Percentiles rank a stretch among this genome's conserved stretches.
phyloP scores from a whole-genome alignment of 2,113 vertebrate genomes.

The Tapirus terrestris region DNA sequence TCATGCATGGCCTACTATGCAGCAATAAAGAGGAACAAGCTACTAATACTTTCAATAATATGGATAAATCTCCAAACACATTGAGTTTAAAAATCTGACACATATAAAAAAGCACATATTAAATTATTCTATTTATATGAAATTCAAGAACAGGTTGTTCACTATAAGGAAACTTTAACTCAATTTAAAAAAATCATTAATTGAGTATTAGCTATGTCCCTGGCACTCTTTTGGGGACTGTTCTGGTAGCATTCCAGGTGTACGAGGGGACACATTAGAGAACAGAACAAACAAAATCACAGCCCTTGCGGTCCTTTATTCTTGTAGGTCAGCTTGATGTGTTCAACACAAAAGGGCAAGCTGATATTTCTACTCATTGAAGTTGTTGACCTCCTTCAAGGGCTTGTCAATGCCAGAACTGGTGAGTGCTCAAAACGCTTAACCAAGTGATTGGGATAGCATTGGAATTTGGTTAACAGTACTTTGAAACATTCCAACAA shows the following conservation, averaged over 20 bases:
- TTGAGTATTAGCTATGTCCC: neutral
- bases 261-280: neutral
- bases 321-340: neutral
- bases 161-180: neutral
- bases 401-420: neutral
- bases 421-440: neutral
- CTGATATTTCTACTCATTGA: neutral
- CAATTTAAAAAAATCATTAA: neutral
- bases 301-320: neutral
- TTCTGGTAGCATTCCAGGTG: neutral
- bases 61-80: neutral
- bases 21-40: neutral
- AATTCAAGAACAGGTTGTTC: neutral
- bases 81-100: neutral
- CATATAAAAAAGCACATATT: neutral
- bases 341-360: neutral
- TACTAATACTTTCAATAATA: neutral
- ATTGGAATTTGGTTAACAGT: neutral
- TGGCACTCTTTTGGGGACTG: neutral
- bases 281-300: slow-evolving; percentile 13
- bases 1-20: neutral
- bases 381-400: slow-evolving; percentile 19
- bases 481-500: slow-evolving; percentile 7
- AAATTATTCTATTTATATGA: neutral
- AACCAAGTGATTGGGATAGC: neutral